Percentiles rank a stretch among this genome's conserved stretches.
Evolutionary conservation across 2,888 invertebrate genomes (phyloP).

Genomic region (Cremastobaeus sp.): DNA sequence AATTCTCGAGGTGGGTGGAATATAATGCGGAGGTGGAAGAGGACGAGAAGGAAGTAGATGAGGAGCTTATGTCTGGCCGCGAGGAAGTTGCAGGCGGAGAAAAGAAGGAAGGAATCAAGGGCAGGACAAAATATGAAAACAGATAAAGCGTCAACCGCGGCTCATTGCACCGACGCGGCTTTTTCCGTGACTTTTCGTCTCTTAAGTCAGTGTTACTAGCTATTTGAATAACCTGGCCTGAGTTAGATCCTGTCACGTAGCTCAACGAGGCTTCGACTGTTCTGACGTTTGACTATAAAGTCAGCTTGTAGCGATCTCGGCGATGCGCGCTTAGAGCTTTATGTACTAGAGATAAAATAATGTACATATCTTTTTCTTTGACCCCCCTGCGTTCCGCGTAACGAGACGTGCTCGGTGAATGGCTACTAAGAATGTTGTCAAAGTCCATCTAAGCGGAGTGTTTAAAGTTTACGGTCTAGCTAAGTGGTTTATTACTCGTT

Average conservation of each 20-base stretch:
- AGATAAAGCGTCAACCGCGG: slow-evolving; percentile 32
- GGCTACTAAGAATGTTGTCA: slow-evolving; percentile 56
- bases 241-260: slow-evolving; percentile 45
- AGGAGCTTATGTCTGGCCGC: slow-evolving; percentile 46
- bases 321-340: slow-evolving; percentile 46
- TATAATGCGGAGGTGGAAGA: slow-evolving; percentile 65
- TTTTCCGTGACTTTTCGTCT: slow-evolving; percentile 72
- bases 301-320: slow-evolving; percentile 46
- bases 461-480: slow-evolving; percentile 33
- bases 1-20: slow-evolving; percentile 70
- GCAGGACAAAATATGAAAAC: slow-evolving; percentile 17
- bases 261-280: slow-evolving; percentile 30
- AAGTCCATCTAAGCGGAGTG: slow-evolving; percentile 36
- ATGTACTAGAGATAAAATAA: slow-evolving; percentile 51
- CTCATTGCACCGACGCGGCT: slow-evolving; percentile 53
- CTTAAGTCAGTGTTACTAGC: slow-evolving; percentile 65
- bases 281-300: slow-evolving; percentile 40
- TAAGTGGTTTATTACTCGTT: slow-evolving; percentile 30
- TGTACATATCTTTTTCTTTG: slow-evolving; percentile 36
- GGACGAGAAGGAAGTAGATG: slow-evolving; percentile 50
- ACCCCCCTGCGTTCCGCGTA: slow-evolving; percentile 11
- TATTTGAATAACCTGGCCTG: slow-evolving; percentile 47
- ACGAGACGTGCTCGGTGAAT: slow-evolving; percentile 32
- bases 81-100: slow-evolving; percentile 37
- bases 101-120: slow-evolving; percentile 42